phyloP scores from a whole-genome alignment of 2,113 vertebrate genomes.

The Rafetus swinhoei region DNA sequence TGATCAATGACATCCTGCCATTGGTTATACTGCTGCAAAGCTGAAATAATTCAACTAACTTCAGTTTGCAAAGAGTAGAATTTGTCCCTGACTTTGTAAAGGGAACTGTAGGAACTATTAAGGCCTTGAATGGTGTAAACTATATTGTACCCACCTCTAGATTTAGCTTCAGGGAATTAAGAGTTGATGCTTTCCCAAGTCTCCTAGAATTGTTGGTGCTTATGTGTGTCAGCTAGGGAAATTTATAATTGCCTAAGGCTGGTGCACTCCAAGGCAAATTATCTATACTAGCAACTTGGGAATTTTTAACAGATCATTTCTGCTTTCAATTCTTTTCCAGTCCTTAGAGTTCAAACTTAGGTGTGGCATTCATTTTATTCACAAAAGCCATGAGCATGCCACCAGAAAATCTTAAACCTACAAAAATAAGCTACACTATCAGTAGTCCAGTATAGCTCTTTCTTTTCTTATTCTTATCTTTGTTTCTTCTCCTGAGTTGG shows the following conservation, averaged over 20 bases:
- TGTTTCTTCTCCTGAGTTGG: background rate
- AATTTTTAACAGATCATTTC: background rate
- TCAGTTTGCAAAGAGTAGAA: background rate
- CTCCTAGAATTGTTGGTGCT: background rate
- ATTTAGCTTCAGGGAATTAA: background rate
- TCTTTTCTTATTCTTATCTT: accelerated
- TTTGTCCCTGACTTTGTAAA: background rate
- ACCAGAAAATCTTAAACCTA: background rate
- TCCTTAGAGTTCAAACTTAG: background rate
- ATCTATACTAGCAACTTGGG: background rate
- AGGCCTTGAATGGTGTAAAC: accelerated
- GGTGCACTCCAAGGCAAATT: background rate
- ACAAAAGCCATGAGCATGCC: accelerated
- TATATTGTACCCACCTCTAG: background rate
- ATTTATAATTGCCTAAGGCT: background rate
- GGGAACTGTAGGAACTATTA: background rate
- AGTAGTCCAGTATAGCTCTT: background rate
- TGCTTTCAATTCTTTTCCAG: background rate
- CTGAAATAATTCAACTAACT: background rate
- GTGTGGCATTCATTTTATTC: background rate
- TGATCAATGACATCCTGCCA: background rate
- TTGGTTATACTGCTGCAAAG: background rate
- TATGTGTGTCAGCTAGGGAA: background rate
- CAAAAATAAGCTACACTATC: background rate
- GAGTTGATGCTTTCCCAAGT: background rate